A percentile compares a stretch with the other conserved stretches of the same genome.
Evolutionary conservation across 35 echinoderm and acorn worm species (phyloP).

Genomic region (Apostichopus japonicus): DNA sequence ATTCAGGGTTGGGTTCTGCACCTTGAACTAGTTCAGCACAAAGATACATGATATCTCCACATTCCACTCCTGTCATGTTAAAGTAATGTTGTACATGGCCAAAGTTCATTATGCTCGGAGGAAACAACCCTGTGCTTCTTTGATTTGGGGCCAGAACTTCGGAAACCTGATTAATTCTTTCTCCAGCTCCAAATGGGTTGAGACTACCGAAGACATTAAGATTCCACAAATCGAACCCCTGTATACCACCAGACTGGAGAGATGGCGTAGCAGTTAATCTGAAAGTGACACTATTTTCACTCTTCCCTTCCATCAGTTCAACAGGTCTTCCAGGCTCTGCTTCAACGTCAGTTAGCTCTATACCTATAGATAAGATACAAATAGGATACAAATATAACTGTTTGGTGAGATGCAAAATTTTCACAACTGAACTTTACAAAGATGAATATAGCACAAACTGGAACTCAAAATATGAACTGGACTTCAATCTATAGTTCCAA

Average conservation of each 20-base stretch:
- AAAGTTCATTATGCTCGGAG: slow-evolving; percentile 51
- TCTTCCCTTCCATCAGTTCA: slow-evolving; percentile 45
- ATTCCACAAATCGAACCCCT: slow-evolving; percentile 76
- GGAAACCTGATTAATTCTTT: slow-evolving; percentile 38
- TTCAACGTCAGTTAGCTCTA: slow-evolving; percentile 23
- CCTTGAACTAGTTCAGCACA: slow-evolving; percentile 77
- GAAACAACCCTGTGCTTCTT: not conserved
- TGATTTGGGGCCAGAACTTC: slow-evolving; percentile 63
- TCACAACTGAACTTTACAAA: too few species aligned
- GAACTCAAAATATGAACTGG: too few species aligned
- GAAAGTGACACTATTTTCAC: slow-evolving; percentile 54
- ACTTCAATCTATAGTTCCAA: too few species aligned
- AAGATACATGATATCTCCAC: slow-evolving; percentile 76
- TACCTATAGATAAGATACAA: not conserved
- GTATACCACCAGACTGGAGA: slow-evolving; percentile 45
- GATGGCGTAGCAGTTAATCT: slow-evolving; percentile 59
- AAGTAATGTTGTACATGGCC: slow-evolving; percentile 73
- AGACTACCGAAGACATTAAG: slow-evolving; percentile 73
- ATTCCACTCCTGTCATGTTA: slow-evolving; percentile 76
- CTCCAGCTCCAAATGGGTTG: slow-evolving; percentile 64
- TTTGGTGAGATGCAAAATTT: too few species aligned
- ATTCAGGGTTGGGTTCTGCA: slow-evolving; percentile 67
- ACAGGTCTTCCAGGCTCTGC: slow-evolving; percentile 2
- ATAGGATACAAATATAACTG: not conserved
- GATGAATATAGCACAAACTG: too few species aligned